Evolutionary conservation across 2,113 vertebrate genomes (phyloP).

Genomic region (Pelobates fuscus): DNA sequence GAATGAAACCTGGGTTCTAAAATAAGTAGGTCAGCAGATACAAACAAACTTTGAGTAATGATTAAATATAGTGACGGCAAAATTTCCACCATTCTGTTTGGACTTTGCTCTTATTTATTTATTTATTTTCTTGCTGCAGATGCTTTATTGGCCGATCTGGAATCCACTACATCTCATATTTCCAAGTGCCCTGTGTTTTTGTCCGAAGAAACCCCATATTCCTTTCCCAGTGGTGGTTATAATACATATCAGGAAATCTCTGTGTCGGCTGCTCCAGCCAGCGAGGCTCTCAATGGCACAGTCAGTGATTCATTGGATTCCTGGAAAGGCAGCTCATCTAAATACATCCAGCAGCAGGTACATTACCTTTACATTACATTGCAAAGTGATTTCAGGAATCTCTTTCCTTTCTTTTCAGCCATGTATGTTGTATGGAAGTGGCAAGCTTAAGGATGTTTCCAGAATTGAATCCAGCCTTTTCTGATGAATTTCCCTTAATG

Average conservation of each 20-base stretch:
- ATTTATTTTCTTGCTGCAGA: slow-evolving; percentile 65
- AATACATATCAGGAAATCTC: slow-evolving; percentile 84
- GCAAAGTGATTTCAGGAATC: too few relatives aligned
- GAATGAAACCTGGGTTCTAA: too few relatives aligned
- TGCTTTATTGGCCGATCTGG: slow-evolving; percentile 91
- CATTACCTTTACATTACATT: slow-evolving; percentile 10
- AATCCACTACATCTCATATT: slow-evolving; percentile 96
- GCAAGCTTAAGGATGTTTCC: too few relatives aligned
- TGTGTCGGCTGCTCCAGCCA: slow-evolving; percentile 80
- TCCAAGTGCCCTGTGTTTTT: slow-evolving; percentile 90
- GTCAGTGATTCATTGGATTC: slow-evolving; percentile 76
- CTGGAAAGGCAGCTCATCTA: slow-evolving; percentile 66
- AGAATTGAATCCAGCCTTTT: too few relatives aligned
- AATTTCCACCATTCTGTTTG: too few relatives aligned
- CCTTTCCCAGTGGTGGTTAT: slow-evolving; percentile 86
- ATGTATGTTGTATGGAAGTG: too few relatives aligned
- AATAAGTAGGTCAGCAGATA: too few relatives aligned
- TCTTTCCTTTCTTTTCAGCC: too few relatives aligned
- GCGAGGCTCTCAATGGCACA: slow-evolving; percentile 86
- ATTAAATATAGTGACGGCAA: too few relatives aligned
- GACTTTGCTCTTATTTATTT: too few relatives aligned
- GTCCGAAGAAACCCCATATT: slow-evolving; percentile 89
- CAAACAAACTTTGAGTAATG: too few relatives aligned
- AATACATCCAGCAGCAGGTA: slow-evolving; percentile 84
- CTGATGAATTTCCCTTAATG: too few relatives aligned